phyloP scores from a whole-genome alignment of 53 echinoderm and acorn worm species.

The Apostichopus leukothele region DNA sequence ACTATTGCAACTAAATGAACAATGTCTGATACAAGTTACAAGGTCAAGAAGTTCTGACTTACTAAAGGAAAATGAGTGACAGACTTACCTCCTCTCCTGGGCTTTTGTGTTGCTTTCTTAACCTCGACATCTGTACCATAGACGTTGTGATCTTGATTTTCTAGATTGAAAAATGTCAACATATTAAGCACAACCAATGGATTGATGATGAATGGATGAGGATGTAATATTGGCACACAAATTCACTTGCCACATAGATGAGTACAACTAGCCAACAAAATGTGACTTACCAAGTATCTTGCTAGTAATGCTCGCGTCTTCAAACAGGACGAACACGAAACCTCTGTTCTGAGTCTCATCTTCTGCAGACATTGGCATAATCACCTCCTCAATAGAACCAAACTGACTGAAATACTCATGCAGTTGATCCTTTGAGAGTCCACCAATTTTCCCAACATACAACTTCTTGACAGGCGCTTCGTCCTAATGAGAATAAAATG shows the following conservation, averaged over 20 bases:
- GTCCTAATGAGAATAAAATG: not conserved
- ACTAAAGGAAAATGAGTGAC: no score
- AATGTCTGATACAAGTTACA: no score
- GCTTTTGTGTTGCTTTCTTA: conserved; percentile 20
- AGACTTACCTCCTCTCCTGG: conserved; percentile 14
- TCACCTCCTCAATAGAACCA: conserved; percentile 58
- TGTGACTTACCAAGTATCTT: conserved; percentile 61
- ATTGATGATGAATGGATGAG: no score
- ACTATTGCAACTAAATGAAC: no score
- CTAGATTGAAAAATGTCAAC: not conserved
- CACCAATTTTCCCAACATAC: conserved; percentile 64
- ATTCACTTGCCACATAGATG: no score
- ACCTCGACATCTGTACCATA: not conserved
- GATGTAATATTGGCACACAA: no score
- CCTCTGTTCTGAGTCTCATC: conserved; percentile 63
- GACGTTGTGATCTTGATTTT: conserved; percentile 4
- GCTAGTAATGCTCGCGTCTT: conserved; percentile 55
- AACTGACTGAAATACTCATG: conserved; percentile 55
- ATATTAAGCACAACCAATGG: no score
- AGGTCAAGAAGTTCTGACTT: no score
- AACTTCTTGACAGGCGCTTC: conserved; percentile 57
- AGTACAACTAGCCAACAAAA: no score
- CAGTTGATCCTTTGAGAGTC: conserved; percentile 52
- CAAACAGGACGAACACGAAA: conserved; percentile 69
- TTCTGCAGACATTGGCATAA: conserved; percentile 54